Percentiles rank a stretch among this genome's conserved stretches.
Conservation (phyloP, 2,797 vertebrate species). For the Buphagus erythrorhynchus region DNA sequence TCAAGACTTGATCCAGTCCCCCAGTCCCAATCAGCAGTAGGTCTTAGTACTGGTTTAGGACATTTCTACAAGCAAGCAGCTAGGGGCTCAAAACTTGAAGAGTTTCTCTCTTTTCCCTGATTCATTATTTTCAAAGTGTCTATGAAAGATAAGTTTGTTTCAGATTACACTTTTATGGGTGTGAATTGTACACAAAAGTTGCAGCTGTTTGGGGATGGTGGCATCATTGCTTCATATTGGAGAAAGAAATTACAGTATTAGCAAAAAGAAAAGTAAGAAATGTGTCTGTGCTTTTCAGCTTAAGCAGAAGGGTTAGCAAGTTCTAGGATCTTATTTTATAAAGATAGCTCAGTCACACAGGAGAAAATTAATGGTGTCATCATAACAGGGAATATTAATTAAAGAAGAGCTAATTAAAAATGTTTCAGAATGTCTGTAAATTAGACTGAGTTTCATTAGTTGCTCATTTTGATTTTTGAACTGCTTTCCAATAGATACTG, state of each 20-base stretch:
- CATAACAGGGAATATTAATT: conserved; percentile 13
- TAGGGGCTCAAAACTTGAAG: not conserved
- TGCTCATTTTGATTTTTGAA: conserved; percentile 17
- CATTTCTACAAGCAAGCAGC: not conserved
- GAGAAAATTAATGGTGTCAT: not conserved
- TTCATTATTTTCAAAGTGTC: not conserved
- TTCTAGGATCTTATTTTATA: not conserved
- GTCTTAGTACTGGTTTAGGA: not conserved
- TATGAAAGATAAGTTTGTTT: not conserved
- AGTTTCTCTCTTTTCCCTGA: not conserved
- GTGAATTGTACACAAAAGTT: not conserved
- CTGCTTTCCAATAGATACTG: conserved; percentile 6
- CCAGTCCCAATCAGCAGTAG: not conserved
- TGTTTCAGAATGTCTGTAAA: not conserved
- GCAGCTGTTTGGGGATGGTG: not conserved
- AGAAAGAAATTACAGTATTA: not conserved
- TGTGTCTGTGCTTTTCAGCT: not conserved
- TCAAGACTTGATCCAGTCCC: not conserved
- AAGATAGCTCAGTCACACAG: not conserved
- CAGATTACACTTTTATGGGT: not conserved
- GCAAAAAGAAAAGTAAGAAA: not conserved
- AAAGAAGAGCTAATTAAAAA: conserved; percentile 23
- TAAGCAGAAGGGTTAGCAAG: not conserved
- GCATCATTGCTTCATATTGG: not conserved
- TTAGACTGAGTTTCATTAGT: conserved; percentile 12